Evolutionary conservation across 1,140 invertebrate species (phyloP), one percentile per base, ranked within the genome.

Genomic region (Holotrichia oblita): DNA sequence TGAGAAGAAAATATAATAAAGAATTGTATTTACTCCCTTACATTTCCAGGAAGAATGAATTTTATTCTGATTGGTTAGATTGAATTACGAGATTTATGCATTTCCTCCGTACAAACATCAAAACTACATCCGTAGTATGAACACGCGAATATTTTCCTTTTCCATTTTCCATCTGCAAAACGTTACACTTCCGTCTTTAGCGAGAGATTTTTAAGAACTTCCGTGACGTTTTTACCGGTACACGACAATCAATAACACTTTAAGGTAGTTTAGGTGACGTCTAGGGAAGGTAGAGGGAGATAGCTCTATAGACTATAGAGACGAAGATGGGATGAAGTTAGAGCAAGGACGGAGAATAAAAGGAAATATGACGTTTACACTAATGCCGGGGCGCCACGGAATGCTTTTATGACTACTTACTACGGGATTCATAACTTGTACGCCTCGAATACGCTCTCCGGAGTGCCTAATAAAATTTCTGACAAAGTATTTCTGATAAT

Each of bases 321-420:
- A 3, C 48, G 48, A 55, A 6, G 48, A 55, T 17, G 48, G 48
- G n/a, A 55, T 17, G 48, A 17, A 55, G 27, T 34, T 34, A 34
- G 27, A 55, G 48, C 48, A 17, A 22, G 22, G 24, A 22, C 34
- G 64, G 64, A 7, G 79, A 77, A 79, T 81, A 82, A 82, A 80
- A 78, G 80, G 80, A 82, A 82, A 81, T 82, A 82, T 82, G 81
- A 81, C 80, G 81, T 82, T 82, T 82, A 81, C 80, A 81, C 81
- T 82, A 82, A 82, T 81, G 81, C 80, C 78, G 61, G 79, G 77
- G 79, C 77, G 78, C 78, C 80, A 79, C 76, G 81, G 81, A 82
- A 82, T 82, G 81, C 81, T 81, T 82, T 82, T 82, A 82, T 81
- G 81, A 82, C 81, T 79, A 80, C 80, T 82, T 82, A 80, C 81